Base-by-base conservation (phyloP, 2,113 vertebrate species). In the Nothobranchius kuhntae region DNA sequence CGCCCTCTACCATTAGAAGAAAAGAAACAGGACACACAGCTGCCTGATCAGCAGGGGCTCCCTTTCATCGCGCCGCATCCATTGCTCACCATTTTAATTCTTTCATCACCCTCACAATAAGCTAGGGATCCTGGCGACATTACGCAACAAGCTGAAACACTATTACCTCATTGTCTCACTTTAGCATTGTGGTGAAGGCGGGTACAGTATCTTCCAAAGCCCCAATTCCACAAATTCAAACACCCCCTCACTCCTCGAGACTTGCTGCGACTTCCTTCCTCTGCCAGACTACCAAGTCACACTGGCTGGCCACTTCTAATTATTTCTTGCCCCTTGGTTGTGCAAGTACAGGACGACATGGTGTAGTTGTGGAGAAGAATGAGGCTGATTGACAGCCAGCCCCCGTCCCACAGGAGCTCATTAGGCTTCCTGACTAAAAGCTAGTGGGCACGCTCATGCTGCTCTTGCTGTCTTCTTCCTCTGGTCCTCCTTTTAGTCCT, bases 351-450 rank as follows among this genome's bases (percentile, higher is more conserved):
- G 91, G 81, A 90, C 72, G 81, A 84, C 74, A 78, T 56, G 17
- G 75, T 81, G 55, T 71, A 73, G 80, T 73, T 80, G 81, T 89
- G 83, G 83, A 81, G 84, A 80, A 86, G 85, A 89, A 78, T 71
- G 82, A 82, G 72, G 65, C 69, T 92, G 91, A 94, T 90, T 93
- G 93, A 94, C 92, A 92, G 91, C 55, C 80, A 53, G 86, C 84
- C 69, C 71, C 81, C 81, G 80, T 93, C 93, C 92, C 93, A 89
- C 74, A 93, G 93, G 93, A 94, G 86, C 93, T 94, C 93, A 94
- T 94, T 94, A 94, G 92, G 88, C 89, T 91, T 81, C 78, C 83
- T 82, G 91, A 93, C 91, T 92, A 92, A 93, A 92, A 93, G 91
- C 93, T 93, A 84, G 86, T 93, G 93, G 91, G 92, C 88, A 92